Conservation (phyloP, 2,888 invertebrate species). For the Galerucella nymphaeae region DNA sequence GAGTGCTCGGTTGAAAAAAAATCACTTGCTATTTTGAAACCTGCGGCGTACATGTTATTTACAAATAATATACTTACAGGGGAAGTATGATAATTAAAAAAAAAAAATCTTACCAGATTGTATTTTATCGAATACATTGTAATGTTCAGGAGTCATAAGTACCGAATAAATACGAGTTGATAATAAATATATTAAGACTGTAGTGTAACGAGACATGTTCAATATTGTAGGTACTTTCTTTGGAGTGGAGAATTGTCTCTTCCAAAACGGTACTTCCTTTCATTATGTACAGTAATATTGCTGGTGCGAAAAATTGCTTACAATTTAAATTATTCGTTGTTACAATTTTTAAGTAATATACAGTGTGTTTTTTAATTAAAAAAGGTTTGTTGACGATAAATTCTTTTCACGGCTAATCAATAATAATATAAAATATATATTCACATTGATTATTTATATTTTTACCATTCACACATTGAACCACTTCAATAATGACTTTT, state of each 20-base stretch:
- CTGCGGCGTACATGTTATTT: slow-evolving; percentile 48
- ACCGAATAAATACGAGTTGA: not conserved
- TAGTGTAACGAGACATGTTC: slow-evolving; percentile 11
- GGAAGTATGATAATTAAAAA: not conserved
- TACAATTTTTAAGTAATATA: too few species aligned
- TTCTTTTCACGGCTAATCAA: too few species aligned
- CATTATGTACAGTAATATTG: slow-evolving; percentile 7
- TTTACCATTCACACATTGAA: too few species aligned
- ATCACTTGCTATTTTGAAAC: slow-evolving; percentile 66
- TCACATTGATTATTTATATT: too few species aligned
- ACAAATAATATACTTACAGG: too few species aligned
- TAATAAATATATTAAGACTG: slow-evolving; percentile 6
- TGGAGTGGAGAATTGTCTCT: slow-evolving; percentile 8
- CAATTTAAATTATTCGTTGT: not conserved
- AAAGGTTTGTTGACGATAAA: too few species aligned
- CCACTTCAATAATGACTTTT: too few species aligned
- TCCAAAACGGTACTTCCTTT: slow-evolving; percentile 12
- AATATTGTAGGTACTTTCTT: slow-evolving; percentile 4
- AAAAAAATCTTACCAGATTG: slow-evolving; percentile 38
- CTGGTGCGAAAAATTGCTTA: slow-evolving; percentile 6
- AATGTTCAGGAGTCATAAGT: slow-evolving; percentile 26
- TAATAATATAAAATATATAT: too few species aligned
- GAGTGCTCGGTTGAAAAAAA: slow-evolving; percentile 66
- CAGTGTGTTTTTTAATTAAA: too few species aligned
- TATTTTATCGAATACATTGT: slow-evolving; percentile 43